Evolutionary conservation across 2,797 vertebrate genomes (phyloP).

Genomic region (Taeniopygia guttata): DNA sequence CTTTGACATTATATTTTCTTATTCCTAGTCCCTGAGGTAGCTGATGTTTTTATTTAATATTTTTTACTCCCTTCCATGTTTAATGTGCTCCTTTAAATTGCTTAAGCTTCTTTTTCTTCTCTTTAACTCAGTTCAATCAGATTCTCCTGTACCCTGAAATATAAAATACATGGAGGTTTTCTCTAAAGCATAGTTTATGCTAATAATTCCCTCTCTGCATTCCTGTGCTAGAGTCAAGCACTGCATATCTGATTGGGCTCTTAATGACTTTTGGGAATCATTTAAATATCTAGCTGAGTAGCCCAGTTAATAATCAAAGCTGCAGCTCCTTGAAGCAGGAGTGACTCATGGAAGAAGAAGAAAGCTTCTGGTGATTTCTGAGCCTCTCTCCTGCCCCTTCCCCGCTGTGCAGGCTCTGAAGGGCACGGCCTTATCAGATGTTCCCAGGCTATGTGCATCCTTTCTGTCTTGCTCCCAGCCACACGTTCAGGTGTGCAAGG

Average conservation of each 20-base stretch:
- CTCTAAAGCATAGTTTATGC: conserved; percentile 65
- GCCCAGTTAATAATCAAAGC: conserved; percentile 65
- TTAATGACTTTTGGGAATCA: conserved; percentile 72
- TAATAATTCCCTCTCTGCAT: conserved; percentile 67
- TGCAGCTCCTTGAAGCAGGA: conserved; percentile 57
- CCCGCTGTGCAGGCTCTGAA: background rate
- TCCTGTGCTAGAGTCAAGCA: conserved; percentile 58
- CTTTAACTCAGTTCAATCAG: conserved; percentile 39
- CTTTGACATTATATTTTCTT: conserved; percentile 3
- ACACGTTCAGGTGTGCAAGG: background rate
- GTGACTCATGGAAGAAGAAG: conserved; percentile 40
- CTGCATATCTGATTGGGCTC: conserved; percentile 67
- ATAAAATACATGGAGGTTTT: conserved; percentile 51
- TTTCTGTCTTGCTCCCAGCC: background rate
- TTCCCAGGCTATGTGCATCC: conserved; percentile 34
- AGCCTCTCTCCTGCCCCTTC: conserved; percentile 9
- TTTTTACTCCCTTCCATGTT: background rate
- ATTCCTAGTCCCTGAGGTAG: background rate
- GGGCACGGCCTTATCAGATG: conserved; percentile 38
- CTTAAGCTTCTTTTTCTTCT: conserved; percentile 21
- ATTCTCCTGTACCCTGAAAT: conserved; percentile 39
- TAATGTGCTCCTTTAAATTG: conserved; percentile 8
- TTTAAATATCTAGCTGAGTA: conserved; percentile 66
- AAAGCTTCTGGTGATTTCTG: conserved; percentile 47
- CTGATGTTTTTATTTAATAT: background rate